Base-by-base conservation (phyloP, 2,888 invertebrate genomes). In the Salticus scenicus region DNA sequence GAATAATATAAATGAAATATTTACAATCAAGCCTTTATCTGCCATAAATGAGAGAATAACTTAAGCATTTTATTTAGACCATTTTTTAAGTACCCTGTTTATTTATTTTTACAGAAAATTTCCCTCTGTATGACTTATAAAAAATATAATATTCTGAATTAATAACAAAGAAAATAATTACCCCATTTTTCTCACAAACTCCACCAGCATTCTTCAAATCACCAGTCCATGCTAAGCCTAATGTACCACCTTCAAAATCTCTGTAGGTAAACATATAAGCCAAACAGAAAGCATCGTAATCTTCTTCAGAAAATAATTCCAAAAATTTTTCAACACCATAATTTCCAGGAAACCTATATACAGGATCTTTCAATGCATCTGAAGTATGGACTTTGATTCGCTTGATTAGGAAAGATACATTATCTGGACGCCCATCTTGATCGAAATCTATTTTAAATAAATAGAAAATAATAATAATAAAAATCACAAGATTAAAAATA, bases 211-310 rank as follows among this genome's bases (percentile, higher is more conserved):
- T 97, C 91, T 97, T 97, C 63, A 97, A 93, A 92, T 97, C 97
- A 0, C 97, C 97, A 0, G 99, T 99, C 99, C 99, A 99, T 7
- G 99, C 99, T 86, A 99, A 92, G 10, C 99, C 99, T 87, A 99
- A 92, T 5, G 97, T 97, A 42, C 97, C 97, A 94, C 97, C 97
- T 92, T 97, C 97, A 90, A 97, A 97, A 92, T 97, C 97, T 74
- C 98, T 93, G 91, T 98, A 98, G 24, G 99, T 99, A 91, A 99
- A 98, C 95, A 99, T 97, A 92, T 99, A 99, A 77, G 99, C 98
- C 90, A 99, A 93, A 91, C 99, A 99, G 92, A 98, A 99, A 27
- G 97, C 97, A 91, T 98, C 97, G 92, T 99, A 99, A 92, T 99
- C 97, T 91, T 97, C 96, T 94, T 98, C 97, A 89, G 98, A 98